phyloP scores from a whole-genome alignment of 2,113 vertebrate genomes.

The Acanthochromis polyacanthus region DNA sequence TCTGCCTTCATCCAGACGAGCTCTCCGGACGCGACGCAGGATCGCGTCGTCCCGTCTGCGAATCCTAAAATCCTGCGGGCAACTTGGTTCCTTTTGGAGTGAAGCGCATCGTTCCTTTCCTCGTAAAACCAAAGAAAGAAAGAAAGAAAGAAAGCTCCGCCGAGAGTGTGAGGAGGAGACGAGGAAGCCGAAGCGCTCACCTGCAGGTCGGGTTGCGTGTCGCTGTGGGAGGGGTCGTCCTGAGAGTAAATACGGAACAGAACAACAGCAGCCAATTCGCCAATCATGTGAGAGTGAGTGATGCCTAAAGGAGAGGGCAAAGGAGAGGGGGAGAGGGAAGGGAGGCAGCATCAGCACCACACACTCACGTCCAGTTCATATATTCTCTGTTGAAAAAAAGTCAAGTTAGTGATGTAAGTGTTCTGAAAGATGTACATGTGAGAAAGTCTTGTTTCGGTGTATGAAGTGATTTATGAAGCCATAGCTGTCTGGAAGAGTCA shows the following conservation, averaged over 20 bases:
- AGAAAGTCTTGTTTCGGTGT: too few species aligned
- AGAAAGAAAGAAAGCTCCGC: not conserved
- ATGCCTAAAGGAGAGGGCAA: not conserved
- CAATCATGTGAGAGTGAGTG: slow-evolving; percentile 7
- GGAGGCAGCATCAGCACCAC: slow-evolving; percentile 38
- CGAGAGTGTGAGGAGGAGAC: not conserved
- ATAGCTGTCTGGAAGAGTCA: too few species aligned
- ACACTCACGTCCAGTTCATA: not conserved
- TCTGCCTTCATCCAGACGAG: slow-evolving; percentile 16
- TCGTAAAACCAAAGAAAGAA: too few species aligned
- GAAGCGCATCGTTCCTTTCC: not conserved
- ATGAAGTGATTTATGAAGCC: too few species aligned
- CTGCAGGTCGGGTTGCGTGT: slow-evolving; percentile 58
- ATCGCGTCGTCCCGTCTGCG: slow-evolving; percentile 22
- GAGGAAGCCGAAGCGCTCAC: slow-evolving; percentile 48
- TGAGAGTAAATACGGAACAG: slow-evolving; percentile 19
- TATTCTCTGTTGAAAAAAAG: not conserved
- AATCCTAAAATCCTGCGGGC: not conserved
- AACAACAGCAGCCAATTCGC: not conserved
- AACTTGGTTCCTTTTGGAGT: slow-evolving; percentile 4
- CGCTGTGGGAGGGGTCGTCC: slow-evolving; percentile 51
- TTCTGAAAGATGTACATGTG: too few species aligned
- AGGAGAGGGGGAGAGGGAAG: not conserved
- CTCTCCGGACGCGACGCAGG: not conserved
- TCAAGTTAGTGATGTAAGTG: too few species aligned